A percentile compares a stretch with the other conserved stretches of the same genome.
Evolutionary conservation across 2,888 invertebrate species (phyloP).

Genomic region (Diogma glabrata): DNA sequence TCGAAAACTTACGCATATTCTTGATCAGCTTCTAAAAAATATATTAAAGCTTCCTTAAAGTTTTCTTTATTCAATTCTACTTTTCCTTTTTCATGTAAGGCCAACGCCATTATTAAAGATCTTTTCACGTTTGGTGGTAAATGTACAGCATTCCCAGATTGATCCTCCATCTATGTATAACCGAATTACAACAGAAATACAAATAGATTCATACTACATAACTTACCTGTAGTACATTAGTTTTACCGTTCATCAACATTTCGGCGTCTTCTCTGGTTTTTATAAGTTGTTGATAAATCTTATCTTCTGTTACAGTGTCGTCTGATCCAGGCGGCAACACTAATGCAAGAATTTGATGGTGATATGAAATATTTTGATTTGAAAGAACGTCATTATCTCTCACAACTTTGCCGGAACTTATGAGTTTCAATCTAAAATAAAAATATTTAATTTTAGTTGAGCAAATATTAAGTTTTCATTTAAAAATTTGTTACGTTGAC

Average conservation of each 20-base stretch:
- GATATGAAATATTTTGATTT: constrained; percentile 54
- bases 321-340: constrained; percentile 38
- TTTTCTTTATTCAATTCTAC: constrained; percentile 52
- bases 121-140: constrained; percentile 57
- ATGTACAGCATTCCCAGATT: constrained; percentile 59
- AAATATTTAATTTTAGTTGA: too few relatives aligned
- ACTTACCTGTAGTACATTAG: constrained; percentile 38
- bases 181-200: constrained; percentile 6
- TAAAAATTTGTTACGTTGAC: not conserved
- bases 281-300: constrained; percentile 43
- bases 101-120: constrained; percentile 61
- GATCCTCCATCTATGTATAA: constrained; percentile 54
- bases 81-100: constrained; percentile 68
- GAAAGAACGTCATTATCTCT: constrained; percentile 39
- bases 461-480: too few relatives aligned
- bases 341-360: constrained; percentile 54
- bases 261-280: constrained; percentile 44
- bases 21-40: constrained; percentile 66
- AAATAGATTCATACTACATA: constrained; percentile 7
- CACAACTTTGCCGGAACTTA: constrained; percentile 53
- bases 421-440: constrained; percentile 49
- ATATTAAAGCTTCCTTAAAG: constrained; percentile 56
- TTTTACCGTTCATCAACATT: constrained; percentile 38
- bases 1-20: constrained; percentile 47
- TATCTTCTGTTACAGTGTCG: constrained; percentile 38